Conservation (phyloP, 1,140 invertebrate species). For the Pseudomyrmex pallidus region DNA sequence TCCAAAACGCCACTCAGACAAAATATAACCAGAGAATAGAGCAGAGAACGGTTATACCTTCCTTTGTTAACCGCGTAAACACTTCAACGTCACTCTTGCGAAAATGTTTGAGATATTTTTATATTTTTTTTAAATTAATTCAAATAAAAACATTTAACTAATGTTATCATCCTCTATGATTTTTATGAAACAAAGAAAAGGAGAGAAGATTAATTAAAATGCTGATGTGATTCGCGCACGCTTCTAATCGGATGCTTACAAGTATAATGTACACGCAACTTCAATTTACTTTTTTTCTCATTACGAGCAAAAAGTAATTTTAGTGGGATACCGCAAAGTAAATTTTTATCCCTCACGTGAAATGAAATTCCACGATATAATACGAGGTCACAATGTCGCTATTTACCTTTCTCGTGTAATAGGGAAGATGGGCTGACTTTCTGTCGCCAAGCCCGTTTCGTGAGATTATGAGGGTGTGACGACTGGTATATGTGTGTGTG, state of each 20-base stretch:
- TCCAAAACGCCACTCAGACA: slow-evolving; percentile 18
- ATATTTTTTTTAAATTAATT: too few species aligned
- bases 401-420: slow-evolving; percentile 30
- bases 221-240: too few species aligned
- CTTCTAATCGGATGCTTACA: too few species aligned
- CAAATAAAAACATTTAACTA: too few species aligned
- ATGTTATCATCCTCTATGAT: too few species aligned
- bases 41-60: slow-evolving; percentile 5
- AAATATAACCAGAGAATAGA: slow-evolving; percentile 8
- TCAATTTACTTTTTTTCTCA: background rate
- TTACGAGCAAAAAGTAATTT: background rate
- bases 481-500: slow-evolving; percentile 66
- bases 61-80: too few species aligned
- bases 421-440: slow-evolving; percentile 12
- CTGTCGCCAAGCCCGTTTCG: slow-evolving; percentile 48
- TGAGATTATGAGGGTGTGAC: slow-evolving; percentile 53
- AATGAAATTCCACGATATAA: slow-evolving; percentile 39
- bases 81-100: too few species aligned
- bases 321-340: slow-evolving; percentile 4
- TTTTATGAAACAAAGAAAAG: too few species aligned
- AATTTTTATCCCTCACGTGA: slow-evolving; percentile 49
- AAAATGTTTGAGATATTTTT: too few species aligned
- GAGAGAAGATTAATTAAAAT: too few species aligned
- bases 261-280: too few species aligned
- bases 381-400: slow-evolving; percentile 8